Evolutionary conservation across 2,113 vertebrate genomes (phyloP).

Genomic region (Sapayoa aenigma): DNA sequence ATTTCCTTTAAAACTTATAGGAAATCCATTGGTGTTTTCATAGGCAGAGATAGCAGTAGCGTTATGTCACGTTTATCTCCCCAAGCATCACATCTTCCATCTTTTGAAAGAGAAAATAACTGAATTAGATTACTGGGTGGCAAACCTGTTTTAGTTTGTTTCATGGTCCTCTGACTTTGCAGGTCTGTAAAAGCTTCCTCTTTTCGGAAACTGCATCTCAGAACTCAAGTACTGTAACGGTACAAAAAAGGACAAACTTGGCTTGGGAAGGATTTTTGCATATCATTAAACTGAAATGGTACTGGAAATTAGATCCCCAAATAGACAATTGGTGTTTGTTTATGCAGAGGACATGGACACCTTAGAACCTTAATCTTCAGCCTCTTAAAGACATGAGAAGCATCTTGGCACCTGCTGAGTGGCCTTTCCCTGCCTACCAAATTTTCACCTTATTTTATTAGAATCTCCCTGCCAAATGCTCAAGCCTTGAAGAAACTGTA

Average conservation of each 20-base stretch:
- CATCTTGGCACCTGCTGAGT: conserved; percentile 6
- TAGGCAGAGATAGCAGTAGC: not conserved
- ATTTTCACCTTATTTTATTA: conserved; percentile 36
- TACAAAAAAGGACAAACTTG: not conserved
- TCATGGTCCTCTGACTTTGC: not conserved
- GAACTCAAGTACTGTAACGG: not conserved
- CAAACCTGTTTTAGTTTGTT: conserved; percentile 25
- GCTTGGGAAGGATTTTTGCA: conserved; percentile 36
- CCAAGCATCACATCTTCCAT: not conserved
- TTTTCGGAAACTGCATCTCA: conserved; percentile 3
- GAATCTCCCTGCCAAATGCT: conserved; percentile 54
- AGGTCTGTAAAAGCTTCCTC: conserved; percentile 3
- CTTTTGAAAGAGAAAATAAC: conserved; percentile 2
- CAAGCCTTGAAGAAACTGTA: conserved; percentile 55
- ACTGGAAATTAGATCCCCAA: not conserved
- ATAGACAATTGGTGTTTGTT: conserved; percentile 18
- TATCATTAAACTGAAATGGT: conserved; percentile 12
- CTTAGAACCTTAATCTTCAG: conserved; percentile 19
- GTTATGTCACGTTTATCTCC: not conserved
- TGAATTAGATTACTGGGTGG: not conserved
- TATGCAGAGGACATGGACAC: not conserved
- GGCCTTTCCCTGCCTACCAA: not conserved
- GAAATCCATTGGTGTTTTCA: not conserved
- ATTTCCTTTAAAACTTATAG: not conserved
- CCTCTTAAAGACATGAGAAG: not conserved